Base-by-base conservation (phyloP, 2,888 invertebrate species). In the Watsonalla cultraria region DNA sequence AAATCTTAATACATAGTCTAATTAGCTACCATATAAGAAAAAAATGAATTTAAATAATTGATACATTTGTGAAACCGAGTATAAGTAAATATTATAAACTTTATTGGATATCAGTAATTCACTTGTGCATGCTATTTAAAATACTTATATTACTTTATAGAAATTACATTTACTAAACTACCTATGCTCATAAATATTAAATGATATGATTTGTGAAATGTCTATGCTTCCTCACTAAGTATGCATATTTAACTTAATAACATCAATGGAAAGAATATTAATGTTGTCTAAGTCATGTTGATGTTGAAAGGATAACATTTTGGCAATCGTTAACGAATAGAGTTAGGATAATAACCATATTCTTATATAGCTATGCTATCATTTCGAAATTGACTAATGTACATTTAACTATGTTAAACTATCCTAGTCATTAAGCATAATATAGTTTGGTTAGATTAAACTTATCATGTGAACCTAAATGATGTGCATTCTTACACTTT, bases 181-280 rank as follows among this genome's bases (percentile, higher is more conserved):
- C 24, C 63, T 68, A 65, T 54, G 60, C 58, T 51, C 82, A 84
- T 86, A 86, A 11, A 51, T 55, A 74, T 80, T 80, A 69, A 64
- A 83, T 89, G 89, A 89, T 89, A 89, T 89, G 89, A 70, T 79
- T 76, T 72, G 72, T 77, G 80, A 82, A 47, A 13, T 49, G 7
- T 49, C 49, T 49, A 49, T 37, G 49, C 15, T 49, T 15, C 14
- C 13, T 35, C 13, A 34, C 48, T 37, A 48, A 14, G 5, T 42
- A 42, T 11, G 11, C 37, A 49, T 49, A 37, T 37, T 15, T 14
- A 37, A 37, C 9, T 14, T 37, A 37, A 14, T 2, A 15, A 46
- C 14, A 6, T 46, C 24, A 5, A 46, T 48, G 14, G 33, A 8
- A 37, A 24, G 11, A 34, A 48, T 13, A 13, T 34, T 8, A 33